Base-by-base conservation (phyloP, 2,113 vertebrate species). In the Zosterops pallidus region DNA sequence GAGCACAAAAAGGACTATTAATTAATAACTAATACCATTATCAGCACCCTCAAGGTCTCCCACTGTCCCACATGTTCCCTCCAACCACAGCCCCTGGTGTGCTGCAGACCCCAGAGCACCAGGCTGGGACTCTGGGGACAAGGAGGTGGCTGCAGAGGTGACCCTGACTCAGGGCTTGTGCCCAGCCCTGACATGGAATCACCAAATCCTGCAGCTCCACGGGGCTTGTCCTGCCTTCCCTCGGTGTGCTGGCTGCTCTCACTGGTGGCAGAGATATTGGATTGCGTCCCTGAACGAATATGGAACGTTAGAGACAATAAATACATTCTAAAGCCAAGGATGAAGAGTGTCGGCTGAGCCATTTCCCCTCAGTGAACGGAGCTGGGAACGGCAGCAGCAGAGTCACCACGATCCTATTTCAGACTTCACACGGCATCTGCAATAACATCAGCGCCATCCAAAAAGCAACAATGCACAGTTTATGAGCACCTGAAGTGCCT, bases 401-500 rank as follows among this genome's bases (percentile, higher is more conserved):
- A 83, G 80, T 25, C 62, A 12, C 83, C 26, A 62, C 3, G 7
- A 86, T 82, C 89, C 91, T 29, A 84, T 91, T 92, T 92, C 88
- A 93, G 83, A 37, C 85, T 83, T 52, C 86, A 29, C 46, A 52
- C 52, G 17, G 88, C 46, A 15, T 79, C 91, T 83, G 83, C 72
- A 75, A 53, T 39, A 91, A 81, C 89, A 94, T 67, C 95, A 91
- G 39, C 3, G 19, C 86, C 60, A 91, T 75, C 77, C 89, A 59
- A 89, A 92, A 86, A 29, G 96, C 91, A 91, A 70, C 89, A 91
- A 87, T 50, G 22, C 92, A 88, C 55, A 91, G 94, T 92, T 95
- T 96, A 92, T 92, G 95, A 94, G 86, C 91, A 89, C 91, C 92
- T 91, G 91, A 91, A 96, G 78, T 60, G 92, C 84, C 91, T 63